Evolutionary conservation across 2,888 invertebrate species (phyloP).

Genomic region (Scaptomyza parva): DNA sequence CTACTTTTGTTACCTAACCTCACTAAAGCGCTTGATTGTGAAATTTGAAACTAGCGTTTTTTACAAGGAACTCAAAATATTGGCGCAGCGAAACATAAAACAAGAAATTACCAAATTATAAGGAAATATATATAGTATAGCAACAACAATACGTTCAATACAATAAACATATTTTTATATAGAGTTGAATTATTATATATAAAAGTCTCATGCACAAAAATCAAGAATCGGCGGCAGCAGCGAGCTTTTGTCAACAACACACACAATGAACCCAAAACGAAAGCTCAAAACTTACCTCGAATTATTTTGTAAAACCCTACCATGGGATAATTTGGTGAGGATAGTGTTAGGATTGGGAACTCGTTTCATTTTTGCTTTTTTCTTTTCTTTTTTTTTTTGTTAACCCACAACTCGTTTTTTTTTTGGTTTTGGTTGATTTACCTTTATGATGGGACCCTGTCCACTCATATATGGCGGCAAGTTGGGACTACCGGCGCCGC

Average conservation of each 20-base stretch:
- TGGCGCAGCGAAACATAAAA: constrained; percentile 35
- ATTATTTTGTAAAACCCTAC: constrained; percentile 15
- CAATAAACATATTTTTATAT: constrained; percentile 28
- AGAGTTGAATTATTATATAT: constrained; percentile 33
- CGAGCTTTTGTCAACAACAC: constrained; percentile 75
- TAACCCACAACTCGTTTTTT: constrained; percentile 37
- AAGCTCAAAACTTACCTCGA: constrained; percentile 65
- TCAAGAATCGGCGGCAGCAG: constrained; percentile 59
- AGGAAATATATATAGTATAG: constrained; percentile 40
- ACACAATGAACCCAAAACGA: constrained; percentile 72
- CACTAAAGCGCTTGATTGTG: constrained; percentile 26
- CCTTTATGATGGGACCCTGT: constrained; percentile 98
- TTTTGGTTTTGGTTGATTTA: constrained; percentile 85
- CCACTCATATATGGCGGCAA: constrained; percentile 86
- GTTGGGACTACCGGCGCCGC: constrained; percentile 81
- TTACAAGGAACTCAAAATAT: constrained; percentile 25
- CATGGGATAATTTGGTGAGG: constrained; percentile 18
- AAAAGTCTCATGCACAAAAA: constrained; percentile 72
- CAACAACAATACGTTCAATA: constrained; percentile 53
- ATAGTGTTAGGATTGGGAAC: constrained; percentile 18
- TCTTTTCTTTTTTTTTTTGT: constrained; percentile 30
- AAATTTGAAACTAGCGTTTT: constrained; percentile 48
- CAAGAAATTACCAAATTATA: constrained; percentile 39
- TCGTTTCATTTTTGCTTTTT: constrained; percentile 17
- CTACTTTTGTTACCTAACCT: constrained; percentile 45